phyloP scores from a whole-genome alignment of 2,113 vertebrate species.

The Cygnus atratus region DNA sequence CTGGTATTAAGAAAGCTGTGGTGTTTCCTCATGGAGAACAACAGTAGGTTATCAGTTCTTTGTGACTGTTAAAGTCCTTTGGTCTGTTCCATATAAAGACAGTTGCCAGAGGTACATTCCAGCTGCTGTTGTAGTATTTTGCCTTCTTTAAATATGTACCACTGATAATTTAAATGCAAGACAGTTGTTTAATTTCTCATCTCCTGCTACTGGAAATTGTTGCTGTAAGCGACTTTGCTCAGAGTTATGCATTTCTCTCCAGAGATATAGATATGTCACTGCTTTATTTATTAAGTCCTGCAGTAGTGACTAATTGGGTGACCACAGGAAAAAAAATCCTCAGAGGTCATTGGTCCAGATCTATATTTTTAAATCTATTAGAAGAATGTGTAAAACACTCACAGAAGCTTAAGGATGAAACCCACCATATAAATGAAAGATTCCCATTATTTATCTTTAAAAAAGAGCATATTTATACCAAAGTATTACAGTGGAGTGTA shows the following conservation, averaged over 20 bases:
- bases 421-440: not conserved
- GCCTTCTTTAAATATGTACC: not conserved
- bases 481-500: not conserved
- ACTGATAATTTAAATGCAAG: not conserved
- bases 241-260: not conserved
- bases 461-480: not conserved
- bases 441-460: not conserved
- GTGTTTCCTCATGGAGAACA: not conserved
- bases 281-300: not conserved
- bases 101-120: not conserved
- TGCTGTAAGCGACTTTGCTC: not conserved
- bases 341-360: not conserved
- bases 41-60: not conserved
- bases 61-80: not conserved
- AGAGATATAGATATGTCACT: not conserved
- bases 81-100: not conserved
- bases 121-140: not conserved
- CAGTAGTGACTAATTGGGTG: not conserved
- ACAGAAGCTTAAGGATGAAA: not conserved
- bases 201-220: not conserved
- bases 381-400: not conserved
- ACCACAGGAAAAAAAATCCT: not conserved
- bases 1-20: not conserved
- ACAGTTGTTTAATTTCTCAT: not conserved
- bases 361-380: not conserved